Evolutionary conservation across 2,797 vertebrate species (phyloP).

Genomic region (Spinus olivaceus): DNA sequence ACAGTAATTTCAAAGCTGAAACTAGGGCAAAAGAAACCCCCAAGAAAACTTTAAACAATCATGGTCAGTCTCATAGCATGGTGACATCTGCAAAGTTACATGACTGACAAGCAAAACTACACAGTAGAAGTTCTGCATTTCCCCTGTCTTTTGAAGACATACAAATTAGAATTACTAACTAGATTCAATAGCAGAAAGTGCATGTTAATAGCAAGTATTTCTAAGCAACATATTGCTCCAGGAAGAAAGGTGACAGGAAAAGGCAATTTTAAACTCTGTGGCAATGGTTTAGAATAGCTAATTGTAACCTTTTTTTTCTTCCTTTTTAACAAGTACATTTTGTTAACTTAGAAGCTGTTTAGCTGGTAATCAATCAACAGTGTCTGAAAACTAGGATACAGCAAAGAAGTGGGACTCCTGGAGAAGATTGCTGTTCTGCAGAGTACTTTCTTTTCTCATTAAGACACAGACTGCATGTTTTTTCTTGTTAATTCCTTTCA

Average conservation of each 20-base stretch:
- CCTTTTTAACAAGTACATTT: constrained; percentile 59
- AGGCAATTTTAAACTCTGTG: constrained; percentile 46
- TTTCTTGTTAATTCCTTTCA: not conserved
- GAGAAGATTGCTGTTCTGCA: not conserved
- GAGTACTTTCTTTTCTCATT: not conserved
- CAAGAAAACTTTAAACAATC: not conserved
- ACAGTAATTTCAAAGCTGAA: not conserved
- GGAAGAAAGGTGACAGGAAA: constrained; percentile 61
- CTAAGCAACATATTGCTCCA: constrained; percentile 53
- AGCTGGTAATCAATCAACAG: constrained; percentile 49
- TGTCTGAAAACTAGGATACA: constrained; percentile 28
- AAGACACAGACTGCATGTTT: not conserved
- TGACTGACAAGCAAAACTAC: constrained; percentile 17
- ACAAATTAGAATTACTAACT: constrained; percentile 56
- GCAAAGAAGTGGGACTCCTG: not conserved
- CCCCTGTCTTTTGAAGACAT: not conserved
- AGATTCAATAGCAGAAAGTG: constrained; percentile 35
- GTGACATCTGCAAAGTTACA: constrained; percentile 23
- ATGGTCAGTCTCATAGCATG: not conserved
- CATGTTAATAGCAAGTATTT: constrained; percentile 53
- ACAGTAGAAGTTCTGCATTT: not conserved
- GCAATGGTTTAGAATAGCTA: constrained; percentile 57
- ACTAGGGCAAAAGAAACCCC: not conserved
- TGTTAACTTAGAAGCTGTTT: constrained; percentile 55
- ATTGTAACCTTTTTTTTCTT: constrained; percentile 57